These are phyloP conservation scores for Morus bassanus DNA, from an alignment of 2,797 vertebrate genomes.

Conservation along the genomic window DNA sequence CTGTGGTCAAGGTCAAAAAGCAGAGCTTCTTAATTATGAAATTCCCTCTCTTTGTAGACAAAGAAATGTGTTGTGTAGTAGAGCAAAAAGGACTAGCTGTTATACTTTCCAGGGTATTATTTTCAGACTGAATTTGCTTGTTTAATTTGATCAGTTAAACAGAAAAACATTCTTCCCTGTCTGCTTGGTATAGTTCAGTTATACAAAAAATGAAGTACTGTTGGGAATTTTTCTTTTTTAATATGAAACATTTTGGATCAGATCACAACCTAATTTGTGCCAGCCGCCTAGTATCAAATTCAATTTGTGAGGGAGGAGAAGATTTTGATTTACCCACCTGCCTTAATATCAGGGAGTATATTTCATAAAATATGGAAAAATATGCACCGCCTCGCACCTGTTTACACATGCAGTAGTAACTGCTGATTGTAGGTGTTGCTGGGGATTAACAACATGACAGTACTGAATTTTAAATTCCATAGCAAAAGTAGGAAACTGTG, in stretches of 20 bases:
- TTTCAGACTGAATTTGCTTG: neutral
- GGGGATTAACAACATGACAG: neutral
- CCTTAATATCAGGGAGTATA: neutral
- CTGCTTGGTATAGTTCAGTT: neutral
- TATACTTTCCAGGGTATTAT: neutral
- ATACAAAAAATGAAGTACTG: neutral
- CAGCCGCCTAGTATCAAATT: constrained; percentile 24
- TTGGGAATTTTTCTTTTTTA: neutral
- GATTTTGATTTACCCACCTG: constrained; percentile 28
- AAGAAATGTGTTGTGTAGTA: neutral
- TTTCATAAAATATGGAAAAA: constrained; percentile 49
- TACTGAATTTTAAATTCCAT: neutral
- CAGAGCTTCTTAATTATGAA: neutral
- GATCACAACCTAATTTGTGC: constrained; percentile 20
- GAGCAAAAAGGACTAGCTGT: neutral
- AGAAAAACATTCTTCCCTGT: neutral
- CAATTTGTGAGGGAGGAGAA: neutral
- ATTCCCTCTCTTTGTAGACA: neutral
- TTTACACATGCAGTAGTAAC: neutral
- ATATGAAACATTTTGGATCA: constrained; percentile 15
- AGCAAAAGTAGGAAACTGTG: neutral
- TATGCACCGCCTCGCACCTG: neutral
- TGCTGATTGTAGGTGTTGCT: constrained; percentile 4
- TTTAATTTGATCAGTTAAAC: constrained; percentile 6
- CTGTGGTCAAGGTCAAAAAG: neutral